phyloP scores from a whole-genome alignment of 2,113 vertebrate genomes.

The Pithys albifrons region DNA sequence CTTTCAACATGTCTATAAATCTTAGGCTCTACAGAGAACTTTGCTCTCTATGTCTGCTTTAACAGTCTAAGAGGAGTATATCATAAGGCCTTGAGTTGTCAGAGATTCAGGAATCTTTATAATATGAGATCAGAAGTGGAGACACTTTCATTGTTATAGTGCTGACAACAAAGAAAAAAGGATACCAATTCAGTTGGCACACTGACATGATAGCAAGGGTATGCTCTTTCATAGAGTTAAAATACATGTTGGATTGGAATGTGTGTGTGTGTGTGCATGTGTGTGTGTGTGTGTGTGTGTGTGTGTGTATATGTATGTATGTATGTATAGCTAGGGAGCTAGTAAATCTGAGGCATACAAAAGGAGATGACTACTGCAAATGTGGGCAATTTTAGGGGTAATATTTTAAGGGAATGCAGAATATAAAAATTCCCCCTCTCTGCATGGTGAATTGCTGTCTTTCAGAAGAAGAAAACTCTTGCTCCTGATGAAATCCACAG shows the following conservation, averaged over 20 bases:
- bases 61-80: constrained; percentile 59
- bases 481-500: background rate
- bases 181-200: constrained; percentile 19
- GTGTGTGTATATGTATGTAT: too few relatives aligned
- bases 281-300: too few relatives aligned
- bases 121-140: constrained; percentile 62
- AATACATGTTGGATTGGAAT: background rate
- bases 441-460: background rate
- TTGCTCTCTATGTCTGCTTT: constrained; percentile 57
- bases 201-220: background rate
- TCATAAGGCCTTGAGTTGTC: constrained; percentile 68
- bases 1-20: constrained; percentile 79
- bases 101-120: constrained; percentile 48
- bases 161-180: constrained; percentile 45
- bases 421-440: background rate
- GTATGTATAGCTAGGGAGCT: background rate
- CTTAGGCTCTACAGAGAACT: constrained; percentile 74
- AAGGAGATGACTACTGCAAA: background rate
- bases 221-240: background rate
- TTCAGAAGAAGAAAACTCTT: constrained; percentile 13
- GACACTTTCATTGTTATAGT: constrained; percentile 56
- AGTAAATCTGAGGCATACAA: background rate
- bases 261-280: background rate
- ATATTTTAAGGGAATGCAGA: background rate
- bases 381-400: background rate